Evolutionary conservation across 37 sponge, comb jelly and placozoan genomes (phyloP).

Genomic region (Eunapius fragilis): DNA sequence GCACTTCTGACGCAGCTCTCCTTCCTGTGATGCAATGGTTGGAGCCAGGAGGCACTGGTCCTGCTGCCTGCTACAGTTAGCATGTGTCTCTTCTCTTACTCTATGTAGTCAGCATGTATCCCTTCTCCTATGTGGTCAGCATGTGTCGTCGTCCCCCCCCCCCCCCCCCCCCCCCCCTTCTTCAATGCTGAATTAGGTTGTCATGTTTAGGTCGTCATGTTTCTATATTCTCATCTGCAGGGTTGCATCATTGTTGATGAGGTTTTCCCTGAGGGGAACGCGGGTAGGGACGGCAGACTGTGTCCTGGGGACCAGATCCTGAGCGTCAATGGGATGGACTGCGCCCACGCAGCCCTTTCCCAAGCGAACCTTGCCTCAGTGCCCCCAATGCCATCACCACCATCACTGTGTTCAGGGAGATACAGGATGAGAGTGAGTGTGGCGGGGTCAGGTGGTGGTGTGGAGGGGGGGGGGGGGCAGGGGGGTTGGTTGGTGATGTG

Average conservation of each 20-base stretch:
- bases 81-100: neutral
- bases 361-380: slow-evolving; percentile 60
- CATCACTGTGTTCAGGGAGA: slow-evolving; percentile 58
- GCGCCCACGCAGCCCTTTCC: slow-evolving; percentile 39
- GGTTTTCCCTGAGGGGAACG: slow-evolving; percentile 70
- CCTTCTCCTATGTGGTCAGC: no score
- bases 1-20: no score
- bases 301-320: slow-evolving; percentile 68
- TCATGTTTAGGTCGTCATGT: no score
- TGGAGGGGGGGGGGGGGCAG: neutral
- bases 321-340: slow-evolving; percentile 60
- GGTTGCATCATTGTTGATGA: slow-evolving; percentile 65
- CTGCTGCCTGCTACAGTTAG: no score
- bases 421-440: slow-evolving; percentile 7
- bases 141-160: no score
- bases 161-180: no score
- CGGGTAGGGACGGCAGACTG: slow-evolving; percentile 67
- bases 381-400: slow-evolving; percentile 51
- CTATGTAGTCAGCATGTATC: no score
- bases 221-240: slow-evolving; percentile 2
- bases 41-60: no score
- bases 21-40: no score
- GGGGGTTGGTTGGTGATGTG: no score
- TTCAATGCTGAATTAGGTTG: no score
- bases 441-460: neutral